Conservation (phyloP, 2,888 invertebrate species). For the Diaprepes abbreviatus region DNA sequence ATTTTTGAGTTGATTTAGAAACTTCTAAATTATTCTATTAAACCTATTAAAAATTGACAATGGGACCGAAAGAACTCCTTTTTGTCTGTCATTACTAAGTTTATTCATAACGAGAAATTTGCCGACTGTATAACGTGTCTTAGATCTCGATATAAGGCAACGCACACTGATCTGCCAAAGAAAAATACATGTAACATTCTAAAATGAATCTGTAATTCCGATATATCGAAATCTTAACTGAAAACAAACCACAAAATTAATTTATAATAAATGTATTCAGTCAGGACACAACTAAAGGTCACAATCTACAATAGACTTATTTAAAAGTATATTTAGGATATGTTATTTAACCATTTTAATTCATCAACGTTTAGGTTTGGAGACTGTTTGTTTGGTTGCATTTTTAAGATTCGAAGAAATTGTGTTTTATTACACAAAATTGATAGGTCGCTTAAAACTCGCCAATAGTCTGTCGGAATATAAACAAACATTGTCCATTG, state of each 20-base stretch:
- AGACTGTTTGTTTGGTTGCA: no score
- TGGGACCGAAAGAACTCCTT: no score
- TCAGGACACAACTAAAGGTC: slow-evolving; percentile 58
- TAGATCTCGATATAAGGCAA: slow-evolving; percentile 52
- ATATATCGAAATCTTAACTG: slow-evolving; percentile 34
- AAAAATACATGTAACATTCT: slow-evolving; percentile 52
- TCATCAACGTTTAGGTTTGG: background rate
- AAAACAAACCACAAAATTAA: slow-evolving; percentile 25
- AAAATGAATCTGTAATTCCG: slow-evolving; percentile 46
- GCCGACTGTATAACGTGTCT: slow-evolving; percentile 14
- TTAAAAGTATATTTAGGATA: slow-evolving; percentile 61
- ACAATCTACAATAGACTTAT: slow-evolving; percentile 53
- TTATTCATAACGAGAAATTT: no score
- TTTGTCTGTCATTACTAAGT: no score
- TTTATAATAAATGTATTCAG: slow-evolving; percentile 54
- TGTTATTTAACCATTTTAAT: slow-evolving; percentile 59
- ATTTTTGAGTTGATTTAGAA: no score
- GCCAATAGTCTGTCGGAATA: no score
- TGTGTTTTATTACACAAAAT: no score
- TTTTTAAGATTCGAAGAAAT: no score
- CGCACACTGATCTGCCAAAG: slow-evolving; percentile 29
- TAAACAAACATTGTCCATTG: no score
- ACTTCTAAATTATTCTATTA: no score
- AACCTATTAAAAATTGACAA: no score
- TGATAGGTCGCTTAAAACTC: no score